Evolutionary conservation across 2,113 vertebrate genomes (phyloP).

Genomic region (Circaetus cinerascens): DNA sequence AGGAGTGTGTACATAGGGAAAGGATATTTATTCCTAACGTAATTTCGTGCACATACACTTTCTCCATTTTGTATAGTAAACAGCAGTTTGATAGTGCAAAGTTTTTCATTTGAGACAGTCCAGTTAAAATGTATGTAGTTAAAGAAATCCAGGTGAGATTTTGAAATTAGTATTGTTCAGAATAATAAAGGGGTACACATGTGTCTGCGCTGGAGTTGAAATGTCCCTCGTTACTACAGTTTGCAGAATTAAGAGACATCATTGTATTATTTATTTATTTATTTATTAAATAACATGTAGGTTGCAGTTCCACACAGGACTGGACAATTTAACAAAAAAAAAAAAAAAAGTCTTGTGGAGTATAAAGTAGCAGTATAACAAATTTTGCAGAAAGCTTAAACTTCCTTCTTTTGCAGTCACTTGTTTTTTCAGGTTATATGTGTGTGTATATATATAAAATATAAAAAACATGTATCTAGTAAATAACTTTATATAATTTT

Average conservation of each 20-base stretch:
- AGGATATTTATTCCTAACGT: background rate
- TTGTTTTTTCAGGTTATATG: background rate
- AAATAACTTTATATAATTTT: background rate
- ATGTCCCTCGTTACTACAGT: background rate
- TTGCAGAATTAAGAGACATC: background rate
- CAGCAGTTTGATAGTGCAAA: background rate
- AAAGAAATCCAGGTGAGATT: background rate
- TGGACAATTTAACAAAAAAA: background rate
- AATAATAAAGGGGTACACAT: background rate
- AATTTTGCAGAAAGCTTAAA: background rate
- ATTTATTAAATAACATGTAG: background rate
- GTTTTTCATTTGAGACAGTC: background rate
- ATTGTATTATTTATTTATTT: background rate
- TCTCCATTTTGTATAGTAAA: background rate
- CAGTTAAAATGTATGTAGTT: background rate
- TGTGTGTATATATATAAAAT: background rate
- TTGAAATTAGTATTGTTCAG: background rate
- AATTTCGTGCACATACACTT: fast-evolving
- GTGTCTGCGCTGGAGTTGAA: background rate
- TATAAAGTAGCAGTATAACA: background rate
- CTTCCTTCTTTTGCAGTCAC: background rate
- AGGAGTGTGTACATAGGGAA: background rate
- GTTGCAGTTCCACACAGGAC: background rate
- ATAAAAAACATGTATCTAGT: background rate
- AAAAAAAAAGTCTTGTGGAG: background rate